These are phyloP conservation scores for Aplysina aerophoba DNA, from an alignment of 37 sponge, comb jelly and placozoan genomes.

Conservation along the genomic window DNA sequence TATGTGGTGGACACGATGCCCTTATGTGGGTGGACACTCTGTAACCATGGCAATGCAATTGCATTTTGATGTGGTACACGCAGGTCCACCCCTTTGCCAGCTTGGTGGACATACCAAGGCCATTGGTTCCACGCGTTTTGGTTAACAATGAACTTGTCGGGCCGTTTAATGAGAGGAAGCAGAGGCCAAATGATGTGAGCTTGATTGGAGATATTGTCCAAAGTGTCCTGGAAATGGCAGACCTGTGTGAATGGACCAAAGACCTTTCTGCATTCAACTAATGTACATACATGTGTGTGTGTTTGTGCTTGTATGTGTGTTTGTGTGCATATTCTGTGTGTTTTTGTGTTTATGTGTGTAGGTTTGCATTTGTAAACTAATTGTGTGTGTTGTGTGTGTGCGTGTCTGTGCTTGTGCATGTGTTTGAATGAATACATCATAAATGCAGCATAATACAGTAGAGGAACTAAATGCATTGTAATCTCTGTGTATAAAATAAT, in stretches of 20 bases:
- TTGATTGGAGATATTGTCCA: constrained; percentile 74
- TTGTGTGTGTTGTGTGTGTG: too few relatives aligned
- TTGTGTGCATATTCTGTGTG: too few relatives aligned
- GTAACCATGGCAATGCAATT: constrained; percentile 10
- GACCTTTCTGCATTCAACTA: constrained; percentile 33
- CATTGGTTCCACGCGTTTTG: constrained; percentile 74
- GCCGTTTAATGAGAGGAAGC: constrained; percentile 65
- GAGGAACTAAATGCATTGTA: too few relatives aligned
- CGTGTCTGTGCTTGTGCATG: too few relatives aligned
- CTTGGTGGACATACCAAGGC: constrained; percentile 63
- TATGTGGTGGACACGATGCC: too few relatives aligned
- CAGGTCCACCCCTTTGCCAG: constrained; percentile 95
- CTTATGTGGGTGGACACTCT: constrained; percentile 19
- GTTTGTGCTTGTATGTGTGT: too few relatives aligned
- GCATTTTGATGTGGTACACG: background rate
- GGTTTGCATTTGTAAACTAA: too few relatives aligned
- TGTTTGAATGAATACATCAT: background rate
- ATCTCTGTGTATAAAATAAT: too few relatives aligned
- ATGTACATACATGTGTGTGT: too few relatives aligned
- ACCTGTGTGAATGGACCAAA: constrained; percentile 67
- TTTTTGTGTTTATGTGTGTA: too few relatives aligned
- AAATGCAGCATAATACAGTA: too few relatives aligned
- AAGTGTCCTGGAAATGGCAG: constrained; percentile 50
- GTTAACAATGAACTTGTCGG: constrained; percentile 89
- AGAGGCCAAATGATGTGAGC: constrained; percentile 62